Percentiles rank a stretch among this genome's conserved stretches.
phyloP scores from a whole-genome alignment of 2,888 invertebrate genomes.

The Leptopilina myrica region DNA sequence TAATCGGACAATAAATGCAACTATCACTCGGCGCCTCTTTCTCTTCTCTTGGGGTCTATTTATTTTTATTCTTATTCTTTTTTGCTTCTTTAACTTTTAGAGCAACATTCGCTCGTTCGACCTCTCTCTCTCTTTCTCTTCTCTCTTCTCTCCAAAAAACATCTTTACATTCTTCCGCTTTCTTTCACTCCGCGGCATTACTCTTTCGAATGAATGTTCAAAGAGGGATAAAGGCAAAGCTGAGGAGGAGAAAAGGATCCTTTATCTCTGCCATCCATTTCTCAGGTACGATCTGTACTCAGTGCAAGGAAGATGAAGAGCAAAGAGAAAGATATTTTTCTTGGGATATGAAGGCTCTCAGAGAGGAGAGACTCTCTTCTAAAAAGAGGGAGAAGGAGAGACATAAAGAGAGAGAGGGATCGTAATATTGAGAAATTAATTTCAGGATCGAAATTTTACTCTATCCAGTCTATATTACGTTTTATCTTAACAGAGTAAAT shows the following conservation, averaged over 20 bases:
- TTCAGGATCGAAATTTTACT: too few relatives aligned
- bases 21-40: neutral
- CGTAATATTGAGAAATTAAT: too few relatives aligned
- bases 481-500: too few relatives aligned
- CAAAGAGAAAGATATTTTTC: conserved; percentile 36
- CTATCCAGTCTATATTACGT: too few relatives aligned
- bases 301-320: conserved; percentile 21
- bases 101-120: neutral
- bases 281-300: conserved; percentile 40
- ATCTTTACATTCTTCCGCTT: conserved; percentile 41
- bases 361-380: too few relatives aligned
- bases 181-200: conserved; percentile 40
- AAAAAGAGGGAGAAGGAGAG: too few relatives aligned
- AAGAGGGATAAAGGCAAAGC: conserved; percentile 37
- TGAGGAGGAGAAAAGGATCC: conserved; percentile 39
- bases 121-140: neutral
- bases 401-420: too few relatives aligned
- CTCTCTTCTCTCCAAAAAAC: neutral
- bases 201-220: conserved; percentile 47
- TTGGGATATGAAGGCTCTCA: conserved; percentile 9
- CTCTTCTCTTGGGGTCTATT: neutral
- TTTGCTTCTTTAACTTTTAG: neutral
- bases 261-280: conserved; percentile 42
- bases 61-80: too few relatives aligned
- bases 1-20: conserved; percentile 14